These are phyloP conservation scores for crab-eating macaque (Macaca fascicularis) DNA, from an alignment of 2,113 vertebrate genomes.

Conservation along the genomic window DNA sequence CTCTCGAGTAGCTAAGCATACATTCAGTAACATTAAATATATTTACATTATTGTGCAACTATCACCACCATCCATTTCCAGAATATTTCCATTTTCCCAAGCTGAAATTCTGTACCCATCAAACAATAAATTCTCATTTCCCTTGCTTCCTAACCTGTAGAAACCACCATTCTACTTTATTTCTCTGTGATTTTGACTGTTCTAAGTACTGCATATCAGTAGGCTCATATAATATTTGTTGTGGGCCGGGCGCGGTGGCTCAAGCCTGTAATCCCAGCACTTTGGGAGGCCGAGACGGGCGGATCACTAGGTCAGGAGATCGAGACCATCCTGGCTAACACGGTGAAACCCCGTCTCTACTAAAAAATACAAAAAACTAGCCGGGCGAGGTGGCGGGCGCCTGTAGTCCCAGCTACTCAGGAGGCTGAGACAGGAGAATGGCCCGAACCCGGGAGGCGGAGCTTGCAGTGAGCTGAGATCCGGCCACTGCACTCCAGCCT, in stretches of 20 bases:
- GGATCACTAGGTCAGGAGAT: no score
- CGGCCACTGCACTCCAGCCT: no score
- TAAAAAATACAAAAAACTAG: no score
- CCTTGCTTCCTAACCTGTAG: neutral
- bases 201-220: neutral
- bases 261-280: no score
- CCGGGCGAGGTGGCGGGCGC: no score
- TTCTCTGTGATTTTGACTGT: neutral
- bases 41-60: neutral
- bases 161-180: slow-evolving; percentile 16
- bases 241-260: neutral
- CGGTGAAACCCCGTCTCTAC: no score
- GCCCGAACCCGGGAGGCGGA: no score
- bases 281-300: no score
- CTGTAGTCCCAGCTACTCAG: no score
- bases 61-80: neutral
- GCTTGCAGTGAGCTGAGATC: no score
- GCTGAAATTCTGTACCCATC: neutral
- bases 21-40: neutral
- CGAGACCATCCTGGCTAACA: no score
- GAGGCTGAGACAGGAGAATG: no score
- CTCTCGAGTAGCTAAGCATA: neutral
- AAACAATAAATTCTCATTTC: neutral
- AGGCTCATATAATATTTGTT: neutral
- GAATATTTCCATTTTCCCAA: neutral